Conservation (phyloP, 2,113 vertebrate species). For the Cyrtonyx montezumae region DNA sequence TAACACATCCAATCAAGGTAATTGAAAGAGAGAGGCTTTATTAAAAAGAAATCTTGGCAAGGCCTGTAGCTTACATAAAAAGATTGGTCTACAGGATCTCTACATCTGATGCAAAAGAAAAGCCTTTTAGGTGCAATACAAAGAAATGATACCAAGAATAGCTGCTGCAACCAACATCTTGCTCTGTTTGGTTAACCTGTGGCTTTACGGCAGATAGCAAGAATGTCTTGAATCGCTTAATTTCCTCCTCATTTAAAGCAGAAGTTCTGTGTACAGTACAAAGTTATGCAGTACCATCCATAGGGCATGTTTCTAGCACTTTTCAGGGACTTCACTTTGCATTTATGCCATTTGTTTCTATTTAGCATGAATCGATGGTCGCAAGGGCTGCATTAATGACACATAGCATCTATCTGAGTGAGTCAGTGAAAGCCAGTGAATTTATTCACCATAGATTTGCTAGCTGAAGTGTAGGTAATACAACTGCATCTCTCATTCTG, state of each 20-base stretch:
- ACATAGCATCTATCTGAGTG: background rate
- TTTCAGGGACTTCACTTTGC: slow-evolving; percentile 12
- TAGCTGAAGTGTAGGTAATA: background rate
- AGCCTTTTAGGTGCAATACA: background rate
- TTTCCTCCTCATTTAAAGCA: slow-evolving; percentile 49
- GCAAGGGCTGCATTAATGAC: background rate
- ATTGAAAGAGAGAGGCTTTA: slow-evolving; percentile 63
- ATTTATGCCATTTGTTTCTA: background rate
- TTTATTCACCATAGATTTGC: slow-evolving; percentile 17
- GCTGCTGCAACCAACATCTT: background rate
- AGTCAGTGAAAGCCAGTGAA: background rate
- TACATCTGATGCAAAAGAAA: slow-evolving; percentile 3
- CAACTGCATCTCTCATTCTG: fast-evolving
- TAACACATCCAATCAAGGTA: slow-evolving; percentile 63
- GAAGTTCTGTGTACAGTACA: background rate
- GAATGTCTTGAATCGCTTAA: background rate
- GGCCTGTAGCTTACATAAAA: slow-evolving; percentile 28
- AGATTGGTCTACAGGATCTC: slow-evolving; percentile 13
- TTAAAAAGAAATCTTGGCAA: slow-evolving; percentile 43
- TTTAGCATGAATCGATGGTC: background rate
- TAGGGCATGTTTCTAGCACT: background rate
- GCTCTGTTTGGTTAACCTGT: slow-evolving; percentile 13
- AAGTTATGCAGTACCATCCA: background rate
- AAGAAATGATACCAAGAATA: slow-evolving; percentile 2
- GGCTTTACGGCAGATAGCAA: background rate